Conservation (phyloP, 2,888 invertebrate genomes). For the Ophion ventricosus region DNA sequence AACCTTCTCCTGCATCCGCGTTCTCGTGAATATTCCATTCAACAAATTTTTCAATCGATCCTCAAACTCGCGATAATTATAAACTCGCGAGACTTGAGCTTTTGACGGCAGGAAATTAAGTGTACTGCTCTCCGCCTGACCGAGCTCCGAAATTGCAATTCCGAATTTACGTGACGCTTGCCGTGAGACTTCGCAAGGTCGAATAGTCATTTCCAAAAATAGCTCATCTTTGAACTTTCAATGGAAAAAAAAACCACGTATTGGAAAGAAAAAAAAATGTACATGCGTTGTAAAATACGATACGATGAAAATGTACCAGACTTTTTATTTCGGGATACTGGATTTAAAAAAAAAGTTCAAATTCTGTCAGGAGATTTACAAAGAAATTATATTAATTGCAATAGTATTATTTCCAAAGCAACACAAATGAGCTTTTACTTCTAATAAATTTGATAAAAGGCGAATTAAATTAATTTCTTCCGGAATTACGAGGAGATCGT, state of each 20-base stretch:
- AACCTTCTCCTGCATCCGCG: no score
- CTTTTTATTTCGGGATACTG: no score
- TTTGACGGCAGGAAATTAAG: conserved; percentile 56
- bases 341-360: no score
- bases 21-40: not conserved
- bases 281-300: not conserved
- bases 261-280: not conserved
- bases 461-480: no score
- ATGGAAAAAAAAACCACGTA: not conserved
- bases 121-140: not conserved
- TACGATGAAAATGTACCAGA: no score
- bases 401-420: no score
- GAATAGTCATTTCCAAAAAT: conserved; percentile 16
- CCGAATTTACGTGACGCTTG: conserved; percentile 20
- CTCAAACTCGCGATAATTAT: conserved; percentile 6
- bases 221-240: not conserved
- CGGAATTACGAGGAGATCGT: not conserved
- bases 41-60: not conserved
- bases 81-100: not conserved
- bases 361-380: no score
- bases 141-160: conserved; percentile 18
- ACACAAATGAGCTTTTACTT: no score
- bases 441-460: no score
- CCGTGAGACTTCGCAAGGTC: conserved; percentile 47
- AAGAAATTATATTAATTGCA: no score